phyloP scores from a whole-genome alignment of 1,140 invertebrate genomes.

The Orchesella cincta region DNA sequence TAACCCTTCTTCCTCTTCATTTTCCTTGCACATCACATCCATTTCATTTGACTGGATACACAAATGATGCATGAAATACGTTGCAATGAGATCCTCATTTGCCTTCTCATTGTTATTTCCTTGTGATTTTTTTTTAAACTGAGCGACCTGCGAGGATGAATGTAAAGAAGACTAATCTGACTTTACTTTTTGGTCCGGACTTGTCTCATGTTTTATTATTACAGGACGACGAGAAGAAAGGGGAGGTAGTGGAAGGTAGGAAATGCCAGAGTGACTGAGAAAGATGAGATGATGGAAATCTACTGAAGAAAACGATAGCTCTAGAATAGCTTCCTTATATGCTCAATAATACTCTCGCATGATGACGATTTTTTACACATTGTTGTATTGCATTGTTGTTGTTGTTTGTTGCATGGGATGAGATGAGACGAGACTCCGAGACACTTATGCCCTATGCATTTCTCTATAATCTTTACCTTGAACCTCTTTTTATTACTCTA shows the following conservation, averaged over 20 bases:
- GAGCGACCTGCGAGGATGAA: too few relatives aligned
- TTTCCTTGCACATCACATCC: too few relatives aligned
- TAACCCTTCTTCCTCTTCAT: neutral
- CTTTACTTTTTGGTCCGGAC: too few relatives aligned
- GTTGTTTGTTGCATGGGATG: neutral
- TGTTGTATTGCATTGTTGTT: neutral
- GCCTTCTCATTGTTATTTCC: too few relatives aligned
- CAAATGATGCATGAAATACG: neutral
- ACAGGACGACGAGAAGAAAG: neutral
- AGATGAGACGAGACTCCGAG: neutral
- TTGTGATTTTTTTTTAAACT: too few relatives aligned
- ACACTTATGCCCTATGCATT: neutral
- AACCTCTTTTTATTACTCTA: slow-evolving; percentile 15
- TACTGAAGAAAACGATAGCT: neutral
- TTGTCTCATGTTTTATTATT: too few relatives aligned
- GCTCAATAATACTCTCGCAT: neutral
- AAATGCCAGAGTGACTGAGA: neutral
- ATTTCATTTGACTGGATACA: neutral
- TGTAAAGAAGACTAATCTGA: too few relatives aligned
- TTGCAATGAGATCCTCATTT: too few relatives aligned
- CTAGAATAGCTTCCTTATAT: too few relatives aligned
- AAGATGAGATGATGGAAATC: neutral
- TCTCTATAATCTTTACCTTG: neutral
- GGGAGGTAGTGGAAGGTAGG: neutral
- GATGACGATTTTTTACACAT: neutral